phyloP scores from a whole-genome alignment of 2,797 vertebrate species.

The Falco columbarius region DNA sequence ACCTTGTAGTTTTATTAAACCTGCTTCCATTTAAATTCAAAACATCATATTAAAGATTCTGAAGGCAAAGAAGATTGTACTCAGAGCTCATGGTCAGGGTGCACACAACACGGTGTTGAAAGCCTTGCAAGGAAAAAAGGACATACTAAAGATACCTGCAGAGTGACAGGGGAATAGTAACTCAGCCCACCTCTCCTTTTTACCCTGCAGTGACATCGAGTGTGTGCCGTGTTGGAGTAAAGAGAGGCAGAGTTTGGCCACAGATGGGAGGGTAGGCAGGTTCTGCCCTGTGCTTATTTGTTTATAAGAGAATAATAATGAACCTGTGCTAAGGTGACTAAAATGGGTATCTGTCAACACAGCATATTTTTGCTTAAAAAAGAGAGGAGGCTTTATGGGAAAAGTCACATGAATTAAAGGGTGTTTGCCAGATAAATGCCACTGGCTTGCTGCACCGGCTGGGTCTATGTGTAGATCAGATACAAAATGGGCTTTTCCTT shows the following conservation, averaged over 20 bases:
- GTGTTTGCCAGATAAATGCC: background rate
- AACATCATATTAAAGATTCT: background rate
- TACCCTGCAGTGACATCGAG: background rate
- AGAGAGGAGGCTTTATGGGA: background rate
- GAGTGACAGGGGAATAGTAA: background rate
- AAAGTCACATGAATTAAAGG: background rate
- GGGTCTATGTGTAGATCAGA: background rate
- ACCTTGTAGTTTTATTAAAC: conserved; percentile 6
- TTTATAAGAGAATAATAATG: background rate
- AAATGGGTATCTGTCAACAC: background rate
- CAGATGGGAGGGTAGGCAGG: background rate
- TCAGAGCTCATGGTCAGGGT: background rate
- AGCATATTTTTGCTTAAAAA: background rate
- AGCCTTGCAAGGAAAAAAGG: background rate
- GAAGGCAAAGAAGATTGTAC: background rate
- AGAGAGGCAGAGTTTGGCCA: background rate
- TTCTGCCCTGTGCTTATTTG: background rate
- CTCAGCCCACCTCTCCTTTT: background rate
- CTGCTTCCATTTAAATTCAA: background rate
- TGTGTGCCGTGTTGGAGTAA: rapidly evolving
- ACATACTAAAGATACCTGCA: background rate
- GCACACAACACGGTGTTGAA: background rate
- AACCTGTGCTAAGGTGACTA: background rate
- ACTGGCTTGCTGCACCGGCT: background rate
- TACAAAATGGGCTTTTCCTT: background rate